Evolutionary conservation across 2,888 invertebrate species (phyloP).

Genomic region (Macrosiphum euphorbiae): DNA sequence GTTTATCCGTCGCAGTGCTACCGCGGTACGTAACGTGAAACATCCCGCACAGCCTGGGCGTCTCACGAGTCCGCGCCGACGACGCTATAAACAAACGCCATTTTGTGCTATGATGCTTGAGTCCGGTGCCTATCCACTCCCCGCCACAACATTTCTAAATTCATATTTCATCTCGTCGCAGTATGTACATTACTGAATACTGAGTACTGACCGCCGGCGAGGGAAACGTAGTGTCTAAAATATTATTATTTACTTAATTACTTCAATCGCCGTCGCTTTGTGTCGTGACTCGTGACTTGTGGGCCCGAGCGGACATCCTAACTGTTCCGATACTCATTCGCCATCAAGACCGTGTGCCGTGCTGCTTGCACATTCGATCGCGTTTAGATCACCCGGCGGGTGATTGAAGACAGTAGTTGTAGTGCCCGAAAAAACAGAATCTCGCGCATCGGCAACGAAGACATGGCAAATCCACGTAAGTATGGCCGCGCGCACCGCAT

Average conservation of each 20-base stretch:
- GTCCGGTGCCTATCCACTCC: background rate
- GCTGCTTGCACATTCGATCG: background rate
- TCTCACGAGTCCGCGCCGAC: background rate
- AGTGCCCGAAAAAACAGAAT: background rate
- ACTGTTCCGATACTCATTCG: background rate
- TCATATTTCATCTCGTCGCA: too few relatives aligned
- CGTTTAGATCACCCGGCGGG: too few relatives aligned
- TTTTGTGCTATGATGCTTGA: slow-evolving; percentile 35
- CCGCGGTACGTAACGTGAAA: background rate
- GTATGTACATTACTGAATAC: too few relatives aligned
- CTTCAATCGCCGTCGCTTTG: background rate
- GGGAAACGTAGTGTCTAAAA: background rate
- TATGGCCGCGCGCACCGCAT: background rate
- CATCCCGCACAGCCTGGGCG: background rate
- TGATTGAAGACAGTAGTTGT: background rate
- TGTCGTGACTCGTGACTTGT: background rate
- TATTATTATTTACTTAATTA: too few relatives aligned
- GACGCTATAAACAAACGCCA: slow-evolving; percentile 62
- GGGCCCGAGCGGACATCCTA: background rate
- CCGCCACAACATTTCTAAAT: background rate
- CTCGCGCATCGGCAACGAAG: background rate
- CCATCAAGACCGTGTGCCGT: background rate
- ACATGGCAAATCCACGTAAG: slow-evolving; percentile 61
- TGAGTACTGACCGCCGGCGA: too few relatives aligned
- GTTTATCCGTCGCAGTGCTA: background rate